A percentile compares a stretch with the other conserved stretches of the same genome.
These are phyloP conservation scores for Platyscapa corneri DNA, from an alignment of 1,140 invertebrate species.

Conservation along the genomic window DNA sequence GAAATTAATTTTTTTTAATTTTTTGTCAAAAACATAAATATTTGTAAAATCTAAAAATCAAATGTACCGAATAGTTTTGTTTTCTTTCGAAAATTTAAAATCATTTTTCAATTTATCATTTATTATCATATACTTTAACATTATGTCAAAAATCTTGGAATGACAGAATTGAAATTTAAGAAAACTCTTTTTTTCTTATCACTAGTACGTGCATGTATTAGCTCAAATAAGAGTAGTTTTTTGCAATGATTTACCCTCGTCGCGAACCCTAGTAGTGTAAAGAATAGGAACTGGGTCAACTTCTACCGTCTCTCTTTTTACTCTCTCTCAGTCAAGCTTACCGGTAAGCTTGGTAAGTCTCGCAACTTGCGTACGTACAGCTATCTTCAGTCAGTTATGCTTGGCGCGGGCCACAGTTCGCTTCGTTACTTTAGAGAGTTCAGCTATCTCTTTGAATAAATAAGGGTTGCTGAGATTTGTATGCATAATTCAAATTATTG, in stretches of 20 bases:
- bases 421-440: constrained; percentile 33
- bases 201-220: not conserved
- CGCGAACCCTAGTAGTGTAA: constrained; percentile 10
- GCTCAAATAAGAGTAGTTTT: too few species aligned
- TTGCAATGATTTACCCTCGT: constrained; percentile 11
- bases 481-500: not conserved
- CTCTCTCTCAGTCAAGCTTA: not conserved
- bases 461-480: not conserved
- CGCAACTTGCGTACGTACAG: not conserved
- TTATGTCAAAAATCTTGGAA: too few species aligned
- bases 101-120: too few species aligned
- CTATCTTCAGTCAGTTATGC: constrained; percentile 57
- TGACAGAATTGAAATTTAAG: not conserved
- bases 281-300: constrained; percentile 37
- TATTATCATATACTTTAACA: too few species aligned
- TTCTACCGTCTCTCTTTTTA: constrained; percentile 5
- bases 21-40: too few species aligned
- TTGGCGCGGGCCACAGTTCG: constrained; percentile 58
- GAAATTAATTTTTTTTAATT: too few species aligned
- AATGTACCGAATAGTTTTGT: too few species aligned
- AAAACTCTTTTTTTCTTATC: not conserved
- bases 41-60: too few species aligned
- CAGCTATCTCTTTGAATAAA: not conserved
- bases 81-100: too few species aligned
- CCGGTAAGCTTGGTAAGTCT: not conserved